Evolutionary conservation across 2,113 vertebrate species (phyloP).

Genomic region (Crypturellus undulatus): DNA sequence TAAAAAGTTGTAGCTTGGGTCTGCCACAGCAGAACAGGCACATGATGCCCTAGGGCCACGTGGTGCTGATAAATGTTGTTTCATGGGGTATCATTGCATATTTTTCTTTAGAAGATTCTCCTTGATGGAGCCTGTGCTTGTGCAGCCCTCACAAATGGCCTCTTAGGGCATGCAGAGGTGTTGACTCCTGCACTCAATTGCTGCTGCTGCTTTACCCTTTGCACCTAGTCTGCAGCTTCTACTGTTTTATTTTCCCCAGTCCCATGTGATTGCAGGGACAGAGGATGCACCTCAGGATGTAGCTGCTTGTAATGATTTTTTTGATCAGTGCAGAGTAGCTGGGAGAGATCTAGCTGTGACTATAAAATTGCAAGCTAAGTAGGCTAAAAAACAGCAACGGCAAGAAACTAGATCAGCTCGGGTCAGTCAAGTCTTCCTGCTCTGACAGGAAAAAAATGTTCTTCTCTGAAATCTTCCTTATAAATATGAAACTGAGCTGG

Average conservation of each 20-base stretch:
- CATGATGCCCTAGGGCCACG: slow-evolving; percentile 17
- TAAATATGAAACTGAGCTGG: not conserved
- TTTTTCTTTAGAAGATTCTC: slow-evolving; percentile 18
- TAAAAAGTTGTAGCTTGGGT: not conserved
- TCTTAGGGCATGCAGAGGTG: slow-evolving; percentile 15
- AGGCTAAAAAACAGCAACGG: slow-evolving; percentile 59
- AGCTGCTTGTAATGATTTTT: not conserved
- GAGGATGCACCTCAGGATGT: not conserved
- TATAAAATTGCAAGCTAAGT: slow-evolving; percentile 48
- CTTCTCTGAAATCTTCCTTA: not conserved
- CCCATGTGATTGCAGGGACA: not conserved
- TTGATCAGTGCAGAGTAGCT: not conserved
- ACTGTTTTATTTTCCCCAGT: not conserved
- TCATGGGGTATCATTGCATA: not conserved
- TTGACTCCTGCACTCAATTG: slow-evolving; percentile 42
- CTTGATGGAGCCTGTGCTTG: slow-evolving; percentile 29
- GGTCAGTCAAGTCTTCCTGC: not conserved
- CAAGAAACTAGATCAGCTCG: slow-evolving; percentile 54
- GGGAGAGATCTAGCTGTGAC: not conserved
- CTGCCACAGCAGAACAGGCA: not conserved
- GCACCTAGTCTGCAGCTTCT: slow-evolving; percentile 54
- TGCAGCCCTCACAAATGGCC: slow-evolving; percentile 52
- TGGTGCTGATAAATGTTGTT: not conserved
- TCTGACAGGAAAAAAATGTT: not conserved
- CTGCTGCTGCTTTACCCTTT: slow-evolving; percentile 57